These are phyloP conservation scores for Platygyra sinensis DNA, from an alignment of 64 coral and sea anemone genomes.

Conservation along the genomic window DNA sequence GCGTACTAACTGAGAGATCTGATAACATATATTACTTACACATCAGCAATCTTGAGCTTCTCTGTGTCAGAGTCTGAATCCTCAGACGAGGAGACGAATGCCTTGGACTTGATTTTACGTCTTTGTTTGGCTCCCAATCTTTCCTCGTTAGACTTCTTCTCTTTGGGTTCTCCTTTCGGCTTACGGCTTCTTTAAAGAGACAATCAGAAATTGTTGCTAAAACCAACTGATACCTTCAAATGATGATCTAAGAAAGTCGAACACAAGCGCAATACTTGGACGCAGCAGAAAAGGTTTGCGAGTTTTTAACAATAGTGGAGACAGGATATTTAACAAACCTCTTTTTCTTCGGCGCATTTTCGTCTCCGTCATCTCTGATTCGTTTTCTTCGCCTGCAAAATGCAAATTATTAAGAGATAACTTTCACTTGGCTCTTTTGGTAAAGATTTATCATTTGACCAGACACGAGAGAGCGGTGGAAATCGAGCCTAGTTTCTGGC, in stretches of 20 bases:
- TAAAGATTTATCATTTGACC: too few species aligned
- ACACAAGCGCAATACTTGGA: background rate
- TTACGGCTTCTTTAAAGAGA: slow-evolving; percentile 27
- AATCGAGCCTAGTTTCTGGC: too few species aligned
- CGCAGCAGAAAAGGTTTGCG: background rate
- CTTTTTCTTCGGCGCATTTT: slow-evolving; percentile 42
- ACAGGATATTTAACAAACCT: slow-evolving; percentile 9
- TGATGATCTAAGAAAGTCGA: background rate
- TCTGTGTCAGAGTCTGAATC: slow-evolving; percentile 79
- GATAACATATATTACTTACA: slow-evolving; percentile 49
- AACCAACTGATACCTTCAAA: background rate
- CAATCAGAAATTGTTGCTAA: background rate
- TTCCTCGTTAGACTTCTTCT: slow-evolving; percentile 43
- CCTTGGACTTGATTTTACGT: slow-evolving; percentile 80
- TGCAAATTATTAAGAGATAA: too few species aligned
- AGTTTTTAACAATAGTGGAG: background rate
- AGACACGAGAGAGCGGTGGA: too few species aligned
- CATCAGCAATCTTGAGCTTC: slow-evolving; percentile 79
- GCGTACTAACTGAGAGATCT: too few species aligned
- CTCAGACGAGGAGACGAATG: slow-evolving; percentile 69
- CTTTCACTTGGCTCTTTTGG: too few species aligned
- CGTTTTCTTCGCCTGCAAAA: slow-evolving; percentile 61
- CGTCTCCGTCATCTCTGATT: slow-evolving; percentile 42
- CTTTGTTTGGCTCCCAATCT: slow-evolving; percentile 67
- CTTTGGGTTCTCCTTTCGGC: slow-evolving; percentile 30